Evolutionary conservation across 1,140 invertebrate genomes (phyloP).

Genomic region (Heliconius nattereri): DNA sequence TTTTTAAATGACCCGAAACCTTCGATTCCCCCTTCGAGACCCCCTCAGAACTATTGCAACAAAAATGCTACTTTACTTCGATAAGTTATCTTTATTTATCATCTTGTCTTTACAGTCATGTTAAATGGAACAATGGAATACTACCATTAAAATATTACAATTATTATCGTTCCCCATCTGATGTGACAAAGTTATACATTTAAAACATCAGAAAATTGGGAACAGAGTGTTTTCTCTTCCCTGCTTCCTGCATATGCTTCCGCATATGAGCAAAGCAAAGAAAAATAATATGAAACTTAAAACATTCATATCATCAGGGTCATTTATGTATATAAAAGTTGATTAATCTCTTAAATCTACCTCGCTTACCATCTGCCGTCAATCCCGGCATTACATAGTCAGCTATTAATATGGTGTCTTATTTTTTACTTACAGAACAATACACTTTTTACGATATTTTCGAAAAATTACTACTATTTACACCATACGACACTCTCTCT

Average conservation of each 20-base stretch:
- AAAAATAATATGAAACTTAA: no score
- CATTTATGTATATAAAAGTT: neutral
- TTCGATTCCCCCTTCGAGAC: no score
- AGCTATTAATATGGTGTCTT: slow-evolving; percentile 53
- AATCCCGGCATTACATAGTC: slow-evolving; percentile 51
- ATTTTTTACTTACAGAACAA: slow-evolving; percentile 41
- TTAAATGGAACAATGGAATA: neutral
- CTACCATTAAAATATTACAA: neutral
- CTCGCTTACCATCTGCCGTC: slow-evolving; percentile 52
- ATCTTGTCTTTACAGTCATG: neutral
- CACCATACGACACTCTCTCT: slow-evolving; percentile 29
- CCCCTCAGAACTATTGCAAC: no score
- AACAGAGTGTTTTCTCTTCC: no score
- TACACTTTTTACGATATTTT: slow-evolving; percentile 37
- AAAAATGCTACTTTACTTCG: neutral
- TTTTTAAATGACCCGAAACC: no score
- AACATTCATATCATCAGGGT: neutral
- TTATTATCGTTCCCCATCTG: no score
- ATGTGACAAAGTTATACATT: no score
- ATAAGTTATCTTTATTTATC: slow-evolving; percentile 1
- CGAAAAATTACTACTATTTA: slow-evolving; percentile 34
- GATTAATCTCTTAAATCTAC: slow-evolving; percentile 12
- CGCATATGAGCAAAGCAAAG: no score
- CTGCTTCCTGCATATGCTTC: no score
- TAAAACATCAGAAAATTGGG: no score